A percentile compares a stretch with the other conserved stretches of the same genome.
These are phyloP conservation scores for Lophura swinhoii DNA, from an alignment of 2,797 vertebrate genomes.

Conservation along the genomic window DNA sequence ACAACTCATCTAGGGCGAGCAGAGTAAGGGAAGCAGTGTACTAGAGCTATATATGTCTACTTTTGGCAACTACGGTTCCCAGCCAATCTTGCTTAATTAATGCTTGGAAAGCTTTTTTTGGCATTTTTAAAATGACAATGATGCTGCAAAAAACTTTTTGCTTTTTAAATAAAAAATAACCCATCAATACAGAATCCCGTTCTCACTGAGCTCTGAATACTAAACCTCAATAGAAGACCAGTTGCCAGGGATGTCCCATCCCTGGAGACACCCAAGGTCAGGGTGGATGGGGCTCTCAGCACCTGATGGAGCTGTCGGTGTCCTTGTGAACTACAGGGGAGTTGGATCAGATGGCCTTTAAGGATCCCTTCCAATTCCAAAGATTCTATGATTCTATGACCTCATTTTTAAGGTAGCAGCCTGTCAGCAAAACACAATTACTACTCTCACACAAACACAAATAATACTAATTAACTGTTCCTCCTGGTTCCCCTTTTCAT, in stretches of 20 bases:
- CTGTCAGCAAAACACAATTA: not conserved
- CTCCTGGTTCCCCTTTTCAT: not conserved
- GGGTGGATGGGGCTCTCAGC: too few species aligned
- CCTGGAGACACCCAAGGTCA: too few species aligned
- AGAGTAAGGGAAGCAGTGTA: not conserved
- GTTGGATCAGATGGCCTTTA: too few species aligned
- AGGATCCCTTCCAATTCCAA: too few species aligned
- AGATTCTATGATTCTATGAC: too few species aligned
- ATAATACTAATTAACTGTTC: not conserved
- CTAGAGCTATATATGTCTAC: not conserved
- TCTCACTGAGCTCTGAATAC: not conserved
- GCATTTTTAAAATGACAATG: not conserved
- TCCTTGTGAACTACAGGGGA: too few species aligned
- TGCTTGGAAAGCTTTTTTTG: not conserved
- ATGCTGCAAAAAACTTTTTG: not conserved
- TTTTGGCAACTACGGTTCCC: not conserved
- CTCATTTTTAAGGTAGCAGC: not conserved
- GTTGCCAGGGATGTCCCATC: too few species aligned
- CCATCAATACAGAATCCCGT: not conserved
- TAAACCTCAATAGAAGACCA: not conserved
- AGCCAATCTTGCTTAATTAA: not conserved
- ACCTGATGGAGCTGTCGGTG: too few species aligned
- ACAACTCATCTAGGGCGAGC: not conserved
- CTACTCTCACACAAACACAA: not conserved
- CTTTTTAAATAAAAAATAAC: not conserved